Conservation (phyloP, 2,113 vertebrate species). For the Centropus bengalensis region DNA sequence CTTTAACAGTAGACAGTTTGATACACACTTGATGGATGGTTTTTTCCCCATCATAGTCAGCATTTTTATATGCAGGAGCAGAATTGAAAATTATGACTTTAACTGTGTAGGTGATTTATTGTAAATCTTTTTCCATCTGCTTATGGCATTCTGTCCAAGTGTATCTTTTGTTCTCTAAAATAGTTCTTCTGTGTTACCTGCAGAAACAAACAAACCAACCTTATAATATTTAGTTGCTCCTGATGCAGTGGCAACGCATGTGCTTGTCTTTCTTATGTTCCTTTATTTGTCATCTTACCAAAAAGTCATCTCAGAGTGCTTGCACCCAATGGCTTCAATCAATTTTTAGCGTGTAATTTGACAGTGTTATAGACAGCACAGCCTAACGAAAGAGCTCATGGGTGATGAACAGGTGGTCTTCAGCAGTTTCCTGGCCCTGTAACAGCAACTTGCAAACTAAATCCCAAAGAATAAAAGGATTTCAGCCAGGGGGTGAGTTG, state of each 20-base stretch:
- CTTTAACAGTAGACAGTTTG: conserved; percentile 42
- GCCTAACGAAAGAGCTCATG: neutral
- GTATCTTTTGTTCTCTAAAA: neutral
- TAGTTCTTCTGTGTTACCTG: conserved; percentile 25
- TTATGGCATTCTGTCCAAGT: neutral
- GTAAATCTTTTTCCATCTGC: conserved; percentile 20
- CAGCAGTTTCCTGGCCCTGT: neutral
- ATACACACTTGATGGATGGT: conserved; percentile 34
- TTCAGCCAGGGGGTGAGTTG: neutral
- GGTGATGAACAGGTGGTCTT: neutral
- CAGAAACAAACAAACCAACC: neutral
- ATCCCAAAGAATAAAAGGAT: neutral
- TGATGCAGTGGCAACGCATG: neutral
- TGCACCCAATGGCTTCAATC: neutral
- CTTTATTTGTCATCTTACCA: neutral
- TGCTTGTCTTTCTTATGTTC: neutral
- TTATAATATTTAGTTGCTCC: neutral
- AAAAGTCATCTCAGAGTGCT: neutral
- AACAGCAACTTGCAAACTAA: neutral
- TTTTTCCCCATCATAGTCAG: neutral
- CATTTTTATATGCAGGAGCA: conserved; percentile 26
- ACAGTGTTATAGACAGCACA: neutral
- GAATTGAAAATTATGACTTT: neutral
- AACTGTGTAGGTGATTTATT: neutral
- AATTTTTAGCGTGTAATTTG: neutral